Conservation (phyloP, 1,140 invertebrate genomes). For the Danaus melanippus region DNA sequence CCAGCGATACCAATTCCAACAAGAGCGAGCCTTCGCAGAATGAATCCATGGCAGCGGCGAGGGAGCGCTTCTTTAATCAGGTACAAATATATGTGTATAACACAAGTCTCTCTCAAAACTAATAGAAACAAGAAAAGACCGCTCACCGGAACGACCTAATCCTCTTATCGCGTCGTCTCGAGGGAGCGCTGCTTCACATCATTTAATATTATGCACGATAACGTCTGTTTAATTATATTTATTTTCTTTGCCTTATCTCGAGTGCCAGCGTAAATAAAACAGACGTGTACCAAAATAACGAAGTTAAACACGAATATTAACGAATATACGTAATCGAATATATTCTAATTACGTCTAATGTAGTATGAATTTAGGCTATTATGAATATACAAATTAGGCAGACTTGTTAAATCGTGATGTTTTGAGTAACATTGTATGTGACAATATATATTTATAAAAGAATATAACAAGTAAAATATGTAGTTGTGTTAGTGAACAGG, state of each 20-base stretch:
- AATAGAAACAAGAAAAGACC: constrained; percentile 14
- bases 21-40: constrained; percentile 36
- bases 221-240: constrained; percentile 35
- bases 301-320: too few species aligned
- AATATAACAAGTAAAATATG: too few species aligned
- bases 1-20: constrained; percentile 19
- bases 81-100: constrained; percentile 25
- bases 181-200: constrained; percentile 44
- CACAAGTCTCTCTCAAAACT: constrained; percentile 12
- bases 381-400: too few species aligned
- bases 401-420: too few species aligned
- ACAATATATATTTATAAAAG: too few species aligned
- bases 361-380: too few species aligned
- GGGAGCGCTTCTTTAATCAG: constrained; percentile 64
- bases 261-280: constrained; percentile 39
- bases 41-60: constrained; percentile 53
- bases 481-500: too few species aligned
- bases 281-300: constrained; percentile 22
- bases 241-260: constrained; percentile 35
- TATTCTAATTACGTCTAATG: too few species aligned
- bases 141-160: constrained; percentile 41
- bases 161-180: constrained; percentile 51
- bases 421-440: too few species aligned
- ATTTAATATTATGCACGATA: constrained; percentile 39
- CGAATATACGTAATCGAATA: too few species aligned